A percentile compares a stretch with the other conserved stretches of the same genome.
Evolutionary conservation across 1,140 invertebrate species (phyloP).

Genomic region (Drosophila orosa): DNA sequence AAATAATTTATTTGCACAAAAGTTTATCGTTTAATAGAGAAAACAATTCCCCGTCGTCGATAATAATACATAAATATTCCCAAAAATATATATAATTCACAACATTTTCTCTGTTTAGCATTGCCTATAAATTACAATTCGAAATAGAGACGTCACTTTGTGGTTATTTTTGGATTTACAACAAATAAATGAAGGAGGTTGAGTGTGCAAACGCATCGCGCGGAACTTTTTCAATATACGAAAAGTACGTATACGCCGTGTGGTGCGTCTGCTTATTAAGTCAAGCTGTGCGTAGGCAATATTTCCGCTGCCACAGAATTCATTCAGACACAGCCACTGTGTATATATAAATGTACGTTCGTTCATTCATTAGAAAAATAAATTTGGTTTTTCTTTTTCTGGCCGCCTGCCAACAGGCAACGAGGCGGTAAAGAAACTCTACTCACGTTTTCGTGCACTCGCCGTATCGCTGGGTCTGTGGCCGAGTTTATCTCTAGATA

Average conservation of each 20-base stretch:
- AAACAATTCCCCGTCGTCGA: background rate
- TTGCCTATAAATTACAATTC: constrained; percentile 7
- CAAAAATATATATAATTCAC: background rate
- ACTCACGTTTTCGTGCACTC: constrained; percentile 60
- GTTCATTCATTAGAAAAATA: constrained; percentile 79
- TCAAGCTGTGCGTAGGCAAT: constrained; percentile 56
- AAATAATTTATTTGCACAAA: background rate
- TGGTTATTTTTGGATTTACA: constrained; percentile 47
- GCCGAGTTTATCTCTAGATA: constrained; percentile 43
- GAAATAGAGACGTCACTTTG: constrained; percentile 24
- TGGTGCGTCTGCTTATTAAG: constrained; percentile 60
- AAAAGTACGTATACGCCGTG: constrained; percentile 69
- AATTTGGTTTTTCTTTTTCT: constrained; percentile 55
- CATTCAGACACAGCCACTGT: constrained; percentile 41
- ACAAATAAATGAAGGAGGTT: constrained; percentile 52
- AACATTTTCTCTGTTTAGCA: background rate
- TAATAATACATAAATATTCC: background rate
- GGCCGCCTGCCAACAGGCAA: constrained; percentile 57
- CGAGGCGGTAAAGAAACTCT: constrained; percentile 41
- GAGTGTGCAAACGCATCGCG: constrained; percentile 25
- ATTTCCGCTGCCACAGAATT: constrained; percentile 51
- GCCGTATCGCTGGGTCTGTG: constrained; percentile 10
- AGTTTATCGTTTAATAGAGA: background rate
- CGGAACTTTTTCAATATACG: constrained; percentile 48
- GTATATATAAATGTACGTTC: background rate